Evolutionary conservation across 2,888 invertebrate genomes (phyloP), one percentile per base, ranked within the genome.

Genomic region (Leucophenga maculata): DNA sequence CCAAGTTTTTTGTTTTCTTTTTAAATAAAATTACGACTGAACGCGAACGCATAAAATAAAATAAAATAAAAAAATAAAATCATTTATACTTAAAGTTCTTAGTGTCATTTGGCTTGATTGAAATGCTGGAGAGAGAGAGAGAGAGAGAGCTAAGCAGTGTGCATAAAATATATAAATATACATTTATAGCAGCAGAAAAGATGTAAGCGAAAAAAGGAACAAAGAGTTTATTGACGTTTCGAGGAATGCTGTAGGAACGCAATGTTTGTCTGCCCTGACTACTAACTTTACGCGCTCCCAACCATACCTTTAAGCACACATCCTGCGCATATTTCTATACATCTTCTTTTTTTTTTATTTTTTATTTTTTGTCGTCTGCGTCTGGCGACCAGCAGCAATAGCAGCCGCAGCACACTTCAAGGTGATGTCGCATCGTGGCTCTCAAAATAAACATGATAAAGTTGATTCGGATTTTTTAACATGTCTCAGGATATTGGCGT

Each of bases 161-260:
- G 39, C 39, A 39, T 39, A 39, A 59, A 32, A 39, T 48, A 65
- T 55, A 57, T 65, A 65, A 69, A 69, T 65, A 69, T 64, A 59
- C 11, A 44, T 65, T 65, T n/a, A 50, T 16, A 50, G 50, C n/a
- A 50, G 13, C 18, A 50, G n/a, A n/a, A 50, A 50, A 26, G 26
- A 50, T 50, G 8, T 9, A 50, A 50, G n/a, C 6, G n/a, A 50
- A n/a, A 50, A 50, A 50, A 50, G 1, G n/a, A 55, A 55, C 55
- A 55, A 55, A 55, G 55, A 22, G 55, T 55, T 55, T 26, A 55
- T 55, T 55, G 55, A 22, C 14, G 55, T 55, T 22, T 14, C 18
- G 8, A 55, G 55, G 55, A 55, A 55, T 20, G 55, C 22, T 13
- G 22, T 1, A 26, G 13, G 55, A 55, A 26, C 55, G 59, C 59